Conservation (phyloP, 23 tunicate species). For the Diplosoma virens region DNA sequence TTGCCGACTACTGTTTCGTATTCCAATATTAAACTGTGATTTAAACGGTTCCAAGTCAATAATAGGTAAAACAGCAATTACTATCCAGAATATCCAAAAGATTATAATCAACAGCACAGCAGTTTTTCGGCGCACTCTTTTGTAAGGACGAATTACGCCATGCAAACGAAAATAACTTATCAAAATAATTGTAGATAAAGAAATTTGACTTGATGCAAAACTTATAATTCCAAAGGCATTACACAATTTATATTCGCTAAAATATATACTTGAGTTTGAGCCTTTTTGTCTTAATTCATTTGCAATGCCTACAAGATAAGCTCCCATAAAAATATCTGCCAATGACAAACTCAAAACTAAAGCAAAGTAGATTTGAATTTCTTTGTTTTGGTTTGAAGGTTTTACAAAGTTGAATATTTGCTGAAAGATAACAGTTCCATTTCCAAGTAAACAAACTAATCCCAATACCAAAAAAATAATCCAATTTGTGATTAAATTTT, state of each 20-base stretch:
- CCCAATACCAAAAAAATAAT: background rate
- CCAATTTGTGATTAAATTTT: too few relatives aligned
- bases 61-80: background rate
- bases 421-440: background rate
- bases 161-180: background rate
- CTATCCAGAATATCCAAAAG: background rate
- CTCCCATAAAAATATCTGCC: conserved; percentile 4
- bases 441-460: background rate
- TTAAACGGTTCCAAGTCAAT: background rate
- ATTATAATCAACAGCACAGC: background rate
- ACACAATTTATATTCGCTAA: background rate
- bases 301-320: background rate
- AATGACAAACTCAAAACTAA: conserved; percentile 6
- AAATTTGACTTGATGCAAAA: conserved; percentile 4
- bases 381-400: background rate
- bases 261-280: background rate
- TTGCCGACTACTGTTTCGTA: background rate
- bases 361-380: background rate
- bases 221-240: background rate
- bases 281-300: background rate
- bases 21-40: background rate
- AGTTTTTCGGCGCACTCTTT: background rate
- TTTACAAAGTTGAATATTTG: background rate
- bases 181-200: background rate
- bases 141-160: conserved; percentile 2